These are phyloP conservation scores for Zaprionus ghesquierei DNA, from an alignment of 1,140 invertebrate species.

Conservation along the genomic window DNA sequence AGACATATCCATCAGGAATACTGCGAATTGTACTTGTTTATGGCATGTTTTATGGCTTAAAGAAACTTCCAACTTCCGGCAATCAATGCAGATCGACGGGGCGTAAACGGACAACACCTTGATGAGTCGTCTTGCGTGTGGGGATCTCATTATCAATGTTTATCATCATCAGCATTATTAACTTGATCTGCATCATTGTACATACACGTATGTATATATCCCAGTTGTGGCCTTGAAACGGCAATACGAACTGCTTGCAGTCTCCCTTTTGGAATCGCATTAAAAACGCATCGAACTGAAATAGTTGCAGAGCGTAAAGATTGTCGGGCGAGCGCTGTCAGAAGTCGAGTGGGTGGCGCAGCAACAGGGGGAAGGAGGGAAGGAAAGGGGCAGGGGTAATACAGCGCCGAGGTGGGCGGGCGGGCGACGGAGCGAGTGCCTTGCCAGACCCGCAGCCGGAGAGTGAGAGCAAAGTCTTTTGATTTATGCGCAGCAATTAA, in stretches of 20 bases:
- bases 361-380: too few relatives aligned
- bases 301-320: constrained; percentile 45
- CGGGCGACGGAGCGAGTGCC: neutral
- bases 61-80: constrained; percentile 67
- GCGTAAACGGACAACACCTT: constrained; percentile 28
- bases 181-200: neutral
- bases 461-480: constrained; percentile 71
- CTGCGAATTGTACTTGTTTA: neutral
- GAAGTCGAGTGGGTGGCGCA: constrained; percentile 7
- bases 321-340: constrained; percentile 11
- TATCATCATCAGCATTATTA: neutral
- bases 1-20: neutral
- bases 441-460: constrained; percentile 20
- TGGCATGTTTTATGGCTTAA: constrained; percentile 45
- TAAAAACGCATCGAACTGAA: constrained; percentile 45
- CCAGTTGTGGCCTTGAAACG: constrained; percentile 50
- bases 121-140: constrained; percentile 33
- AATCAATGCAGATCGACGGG: constrained; percentile 41
- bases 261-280: constrained; percentile 1
- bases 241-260: constrained; percentile 30
- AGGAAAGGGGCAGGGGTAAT: neutral
- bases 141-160: constrained; percentile 33
- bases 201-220: too few relatives aligned
- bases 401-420: neutral
- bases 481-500: constrained; percentile 80